phyloP scores from a whole-genome alignment of 2,797 vertebrate genomes.

The Tapera naevia region DNA sequence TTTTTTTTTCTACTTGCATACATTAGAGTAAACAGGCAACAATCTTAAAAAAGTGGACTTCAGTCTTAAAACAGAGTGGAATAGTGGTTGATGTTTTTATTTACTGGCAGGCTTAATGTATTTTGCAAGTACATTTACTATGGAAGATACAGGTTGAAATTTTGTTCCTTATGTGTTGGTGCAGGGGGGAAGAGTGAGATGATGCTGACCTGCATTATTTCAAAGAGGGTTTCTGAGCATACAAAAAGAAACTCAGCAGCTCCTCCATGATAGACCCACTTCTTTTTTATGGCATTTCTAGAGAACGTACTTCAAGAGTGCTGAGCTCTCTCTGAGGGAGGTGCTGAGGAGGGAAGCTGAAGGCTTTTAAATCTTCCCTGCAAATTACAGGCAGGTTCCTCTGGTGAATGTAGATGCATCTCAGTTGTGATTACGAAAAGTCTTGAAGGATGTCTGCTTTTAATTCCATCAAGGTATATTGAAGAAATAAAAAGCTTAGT shows the following conservation, averaged over 20 bases:
- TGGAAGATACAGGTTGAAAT: neutral
- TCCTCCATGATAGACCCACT: neutral
- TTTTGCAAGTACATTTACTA: neutral
- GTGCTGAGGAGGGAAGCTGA: neutral
- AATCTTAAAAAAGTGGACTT: neutral
- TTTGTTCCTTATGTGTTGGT: neutral
- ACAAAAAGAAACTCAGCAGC: neutral
- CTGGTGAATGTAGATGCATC: constrained; percentile 16
- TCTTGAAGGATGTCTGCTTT: constrained; percentile 27
- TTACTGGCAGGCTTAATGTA: neutral
- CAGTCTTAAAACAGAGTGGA: neutral
- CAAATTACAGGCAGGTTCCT: neutral
- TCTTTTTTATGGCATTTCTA: neutral
- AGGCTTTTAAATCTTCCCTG: neutral
- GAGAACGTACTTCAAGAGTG: neutral
- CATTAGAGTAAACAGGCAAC: neutral
- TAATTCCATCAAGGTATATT: neutral
- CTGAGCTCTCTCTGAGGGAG: neutral
- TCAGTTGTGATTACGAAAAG: constrained; percentile 19
- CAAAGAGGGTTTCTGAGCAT: neutral
- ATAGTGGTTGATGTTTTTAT: constrained; percentile 10
- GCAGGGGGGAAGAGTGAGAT: fast-evolving
- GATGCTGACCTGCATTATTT: neutral
- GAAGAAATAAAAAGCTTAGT: neutral
- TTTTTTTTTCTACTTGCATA: neutral